Base-by-base conservation (phyloP, 2,113 vertebrate genomes). In the Erythrocercus mccallii region DNA sequence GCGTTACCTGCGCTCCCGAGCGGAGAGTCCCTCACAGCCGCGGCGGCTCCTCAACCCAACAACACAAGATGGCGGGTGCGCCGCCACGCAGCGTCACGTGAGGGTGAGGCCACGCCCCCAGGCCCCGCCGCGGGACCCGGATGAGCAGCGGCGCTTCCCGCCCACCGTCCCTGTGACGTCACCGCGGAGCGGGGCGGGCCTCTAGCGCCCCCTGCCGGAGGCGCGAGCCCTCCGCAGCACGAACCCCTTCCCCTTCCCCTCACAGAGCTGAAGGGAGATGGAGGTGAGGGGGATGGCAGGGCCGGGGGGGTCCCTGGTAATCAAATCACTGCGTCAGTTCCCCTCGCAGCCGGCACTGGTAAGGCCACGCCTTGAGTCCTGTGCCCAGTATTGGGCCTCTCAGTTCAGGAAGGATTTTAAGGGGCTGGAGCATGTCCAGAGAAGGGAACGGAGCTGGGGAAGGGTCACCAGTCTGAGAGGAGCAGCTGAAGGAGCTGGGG, bases 1-100 rank as follows among this genome's bases (percentile, higher is more conserved):
- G 69, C 51, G 66, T 86, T 98, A 98, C 98, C 98, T 98, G 97
- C 97, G 95, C 97, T 98, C 97, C 95, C 95, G 95, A 90, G 97
- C 97, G 84, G 85, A 94, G 95, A 97, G 93, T 94, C 97, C 97
- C 97, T 95, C 98, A 94, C 92, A 93, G 95, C 96, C 97, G 95
- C 97, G 97, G 96, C 97, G 97, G 97, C 95, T 97, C 95, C 96
- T 98, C 97, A 97, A 96, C 97, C 96, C 97, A 97, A 98, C 98
- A 98, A 98, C 98, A 98, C 98, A 98, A 98, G 98, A 98, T 98
- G 98, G 98, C 98, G 97, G 97, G 96, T 95, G 98, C 97, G 97
- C 97, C 93, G 95, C 94, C 97, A 97, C 97, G 98, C 97, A 97
- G 86, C 91, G 95, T 97, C 97, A 96, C 97, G 94, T 98, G 98